Percentiles rank a stretch among this genome's conserved stretches.
These are phyloP conservation scores for Samia ricini DNA, from an alignment of 1,140 invertebrate genomes.

Conservation along the genomic window DNA sequence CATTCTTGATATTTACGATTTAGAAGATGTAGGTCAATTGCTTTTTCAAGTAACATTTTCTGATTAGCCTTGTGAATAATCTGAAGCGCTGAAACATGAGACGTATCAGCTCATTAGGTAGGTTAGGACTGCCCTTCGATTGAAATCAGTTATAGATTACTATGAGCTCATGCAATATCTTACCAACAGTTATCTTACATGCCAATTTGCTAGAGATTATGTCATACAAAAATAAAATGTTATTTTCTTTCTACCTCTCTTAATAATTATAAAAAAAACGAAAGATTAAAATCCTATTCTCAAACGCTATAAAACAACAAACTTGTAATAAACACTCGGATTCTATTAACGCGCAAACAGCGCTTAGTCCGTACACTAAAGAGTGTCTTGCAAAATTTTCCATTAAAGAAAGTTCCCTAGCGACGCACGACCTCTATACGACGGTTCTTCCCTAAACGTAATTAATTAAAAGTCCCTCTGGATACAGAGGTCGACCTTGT, in stretches of 20 bases:
- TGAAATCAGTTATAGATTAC: too few relatives aligned
- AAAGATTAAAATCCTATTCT: background rate
- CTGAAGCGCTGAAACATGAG: too few relatives aligned
- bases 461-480: constrained; percentile 10
- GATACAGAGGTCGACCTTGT: constrained; percentile 5
- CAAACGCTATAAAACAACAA: too few relatives aligned
- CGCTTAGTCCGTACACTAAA: background rate
- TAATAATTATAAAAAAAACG: background rate
- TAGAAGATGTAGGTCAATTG: background rate
- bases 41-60: background rate
- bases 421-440: constrained; percentile 3
- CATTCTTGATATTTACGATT: constrained; percentile 11
- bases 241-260: too few relatives aligned
- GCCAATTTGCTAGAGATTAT: too few relatives aligned
- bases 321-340: background rate
- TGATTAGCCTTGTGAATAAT: too few relatives aligned
- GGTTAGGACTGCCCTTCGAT: too few relatives aligned
- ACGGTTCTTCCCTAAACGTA: constrained; percentile 6
- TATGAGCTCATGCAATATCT: too few relatives aligned
- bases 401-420: background rate
- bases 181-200: too few relatives aligned
- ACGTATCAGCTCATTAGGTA: too few relatives aligned
- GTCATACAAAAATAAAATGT: too few relatives aligned
- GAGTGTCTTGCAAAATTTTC: background rate
- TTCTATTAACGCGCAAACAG: background rate